phyloP scores from a whole-genome alignment of 2,113 vertebrate species.

The Phalacrocorax aristotelis region DNA sequence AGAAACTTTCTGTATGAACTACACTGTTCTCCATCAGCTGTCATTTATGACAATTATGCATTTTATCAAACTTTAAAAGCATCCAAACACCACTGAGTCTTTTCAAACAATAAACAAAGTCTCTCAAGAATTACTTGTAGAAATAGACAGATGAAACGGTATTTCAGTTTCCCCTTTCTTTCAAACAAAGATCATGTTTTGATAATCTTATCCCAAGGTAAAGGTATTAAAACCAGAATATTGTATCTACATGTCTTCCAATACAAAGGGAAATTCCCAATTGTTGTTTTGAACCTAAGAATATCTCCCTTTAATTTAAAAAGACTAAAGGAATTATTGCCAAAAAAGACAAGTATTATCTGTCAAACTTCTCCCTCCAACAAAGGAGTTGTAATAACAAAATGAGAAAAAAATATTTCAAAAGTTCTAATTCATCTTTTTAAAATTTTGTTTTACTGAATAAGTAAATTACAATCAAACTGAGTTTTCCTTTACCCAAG shows the following conservation, averaged over 20 bases:
- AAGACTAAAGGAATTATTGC: neutral
- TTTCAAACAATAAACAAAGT: neutral
- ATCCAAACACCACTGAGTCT: neutral
- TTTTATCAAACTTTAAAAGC: neutral
- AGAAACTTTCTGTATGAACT: neutral
- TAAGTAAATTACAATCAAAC: neutral
- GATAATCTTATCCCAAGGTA: neutral
- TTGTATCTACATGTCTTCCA: neutral
- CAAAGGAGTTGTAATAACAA: neutral
- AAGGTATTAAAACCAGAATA: neutral
- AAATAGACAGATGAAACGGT: neutral
- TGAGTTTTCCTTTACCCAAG: neutral
- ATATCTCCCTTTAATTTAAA: neutral
- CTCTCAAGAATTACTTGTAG: neutral
- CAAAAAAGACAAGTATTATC: neutral
- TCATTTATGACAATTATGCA: neutral
- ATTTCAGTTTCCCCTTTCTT: neutral
- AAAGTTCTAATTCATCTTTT: neutral
- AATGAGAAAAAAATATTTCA: neutral
- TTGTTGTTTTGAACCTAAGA: neutral
- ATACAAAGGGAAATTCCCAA: neutral
- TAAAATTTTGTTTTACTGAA: neutral
- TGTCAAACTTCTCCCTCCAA: neutral
- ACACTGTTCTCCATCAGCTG: neutral
- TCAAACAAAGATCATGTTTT: neutral